phyloP scores from a whole-genome alignment of 2,888 invertebrate genomes.

The Heteromyza rotundicornis region DNA sequence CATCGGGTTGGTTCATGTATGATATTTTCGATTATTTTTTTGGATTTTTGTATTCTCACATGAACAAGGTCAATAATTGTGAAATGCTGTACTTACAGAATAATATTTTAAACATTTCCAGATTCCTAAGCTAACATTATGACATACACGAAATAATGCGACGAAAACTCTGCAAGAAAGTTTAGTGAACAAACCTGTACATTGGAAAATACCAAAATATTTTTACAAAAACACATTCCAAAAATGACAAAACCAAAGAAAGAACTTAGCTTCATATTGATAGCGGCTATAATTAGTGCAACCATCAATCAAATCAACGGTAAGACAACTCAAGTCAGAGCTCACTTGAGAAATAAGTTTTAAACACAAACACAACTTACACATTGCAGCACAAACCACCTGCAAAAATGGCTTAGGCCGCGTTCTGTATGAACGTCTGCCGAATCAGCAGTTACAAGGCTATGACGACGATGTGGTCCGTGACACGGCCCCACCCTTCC shows the following conservation, averaged over 20 bases:
- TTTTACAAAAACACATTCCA: neutral
- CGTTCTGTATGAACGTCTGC: slow-evolving; percentile 86
- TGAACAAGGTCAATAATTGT: too few species aligned
- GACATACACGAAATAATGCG: neutral
- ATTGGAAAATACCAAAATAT: too few species aligned
- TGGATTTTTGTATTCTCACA: too few species aligned
- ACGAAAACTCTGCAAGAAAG: neutral
- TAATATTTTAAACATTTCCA: too few species aligned
- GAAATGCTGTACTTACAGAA: too few species aligned
- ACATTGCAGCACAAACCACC: slow-evolving; percentile 80
- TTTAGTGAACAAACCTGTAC: neutral
- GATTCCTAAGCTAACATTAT: too few species aligned
- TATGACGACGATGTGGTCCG: slow-evolving; percentile 88
- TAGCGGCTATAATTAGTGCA: slow-evolving; percentile 14
- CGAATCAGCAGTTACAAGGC: slow-evolving; percentile 87
- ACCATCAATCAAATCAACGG: slow-evolving; percentile 14
- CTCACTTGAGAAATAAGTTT: neutral
- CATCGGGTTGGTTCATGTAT: too few species aligned
- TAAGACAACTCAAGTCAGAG: too few species aligned
- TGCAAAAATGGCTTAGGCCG: slow-evolving; percentile 90
- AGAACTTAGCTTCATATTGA: slow-evolving; percentile 14
- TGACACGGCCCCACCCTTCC: slow-evolving; percentile 84
- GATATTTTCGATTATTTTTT: too few species aligned
- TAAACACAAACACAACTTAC: neutral
- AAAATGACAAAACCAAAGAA: slow-evolving; percentile 14